Evolutionary conservation across 2,888 invertebrate genomes (phyloP).

Genomic region (Plebejus argus): DNA sequence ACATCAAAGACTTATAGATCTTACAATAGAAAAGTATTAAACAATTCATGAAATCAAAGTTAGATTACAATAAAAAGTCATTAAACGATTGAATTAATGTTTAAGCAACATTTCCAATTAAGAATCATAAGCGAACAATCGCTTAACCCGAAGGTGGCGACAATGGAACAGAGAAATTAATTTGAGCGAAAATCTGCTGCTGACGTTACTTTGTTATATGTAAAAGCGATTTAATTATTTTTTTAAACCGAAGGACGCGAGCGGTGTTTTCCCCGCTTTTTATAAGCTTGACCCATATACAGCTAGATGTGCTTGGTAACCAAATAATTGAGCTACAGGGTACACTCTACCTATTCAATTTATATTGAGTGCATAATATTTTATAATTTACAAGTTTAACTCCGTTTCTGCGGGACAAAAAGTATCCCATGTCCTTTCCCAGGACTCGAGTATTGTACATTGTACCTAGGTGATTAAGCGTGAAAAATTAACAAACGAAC

Average conservation of each 20-base stretch:
- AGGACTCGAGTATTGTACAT: no score
- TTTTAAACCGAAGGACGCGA: neutral
- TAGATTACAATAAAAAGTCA: neutral
- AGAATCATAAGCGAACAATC: constrained; percentile 28
- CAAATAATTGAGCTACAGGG: no score
- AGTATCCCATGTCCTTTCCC: no score
- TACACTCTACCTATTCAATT: no score
- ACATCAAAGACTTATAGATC: neutral
- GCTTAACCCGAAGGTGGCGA: neutral
- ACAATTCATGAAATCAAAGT: neutral
- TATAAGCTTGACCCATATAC: neutral
- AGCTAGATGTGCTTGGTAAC: neutral
- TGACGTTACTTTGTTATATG: constrained; percentile 57
- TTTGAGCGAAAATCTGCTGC: constrained; percentile 50
- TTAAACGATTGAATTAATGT: neutral
- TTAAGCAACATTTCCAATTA: constrained; percentile 28
- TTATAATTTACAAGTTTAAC: no score
- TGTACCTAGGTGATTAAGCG: no score
- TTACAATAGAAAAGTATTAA: neutral
- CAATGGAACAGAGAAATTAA: constrained; percentile 50
- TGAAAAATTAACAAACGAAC: no score
- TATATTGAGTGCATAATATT: no score
- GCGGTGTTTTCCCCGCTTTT: neutral
- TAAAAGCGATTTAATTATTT: constrained; percentile 17
- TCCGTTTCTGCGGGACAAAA: no score